Conservation (phyloP, 2,797 vertebrate genomes). For the Protonibea diacanthus region DNA sequence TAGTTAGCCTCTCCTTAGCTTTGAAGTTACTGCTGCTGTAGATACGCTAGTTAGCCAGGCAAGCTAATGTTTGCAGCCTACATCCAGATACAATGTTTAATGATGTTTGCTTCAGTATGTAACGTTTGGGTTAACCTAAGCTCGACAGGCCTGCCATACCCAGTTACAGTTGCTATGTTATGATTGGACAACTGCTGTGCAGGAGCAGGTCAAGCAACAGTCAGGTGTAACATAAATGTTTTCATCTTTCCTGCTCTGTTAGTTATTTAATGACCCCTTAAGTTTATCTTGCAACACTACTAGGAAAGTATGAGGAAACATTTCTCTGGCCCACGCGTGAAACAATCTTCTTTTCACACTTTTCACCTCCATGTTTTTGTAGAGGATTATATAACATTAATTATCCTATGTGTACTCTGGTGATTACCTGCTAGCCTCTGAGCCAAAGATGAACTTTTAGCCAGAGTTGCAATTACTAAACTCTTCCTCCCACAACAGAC, state of each 20-base stretch:
- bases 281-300: slow-evolving; percentile 1
- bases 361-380: slow-evolving; percentile 1
- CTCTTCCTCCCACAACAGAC: slow-evolving; percentile 35
- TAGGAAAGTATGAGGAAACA: neutral
- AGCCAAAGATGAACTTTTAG: slow-evolving; percentile 51
- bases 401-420: slow-evolving; percentile 2
- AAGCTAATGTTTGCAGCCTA: neutral
- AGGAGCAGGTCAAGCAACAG: neutral
- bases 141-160: neutral
- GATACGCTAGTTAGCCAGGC: neutral
- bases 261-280: slow-evolving; percentile 17
- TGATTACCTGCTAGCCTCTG: slow-evolving; percentile 27
- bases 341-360: neutral
- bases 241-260: neutral
- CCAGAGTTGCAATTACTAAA: slow-evolving; percentile 37
- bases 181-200: neutral
- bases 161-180: neutral
- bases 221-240: neutral
- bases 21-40: neutral
- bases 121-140: neutral
- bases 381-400: slow-evolving; percentile 31
- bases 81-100: neutral
- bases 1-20: neutral
- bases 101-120: neutral
- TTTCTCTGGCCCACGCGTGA: neutral